These are phyloP conservation scores for Eristalis arbustorum DNA, from an alignment of 2,888 invertebrate species.

Conservation along the genomic window DNA sequence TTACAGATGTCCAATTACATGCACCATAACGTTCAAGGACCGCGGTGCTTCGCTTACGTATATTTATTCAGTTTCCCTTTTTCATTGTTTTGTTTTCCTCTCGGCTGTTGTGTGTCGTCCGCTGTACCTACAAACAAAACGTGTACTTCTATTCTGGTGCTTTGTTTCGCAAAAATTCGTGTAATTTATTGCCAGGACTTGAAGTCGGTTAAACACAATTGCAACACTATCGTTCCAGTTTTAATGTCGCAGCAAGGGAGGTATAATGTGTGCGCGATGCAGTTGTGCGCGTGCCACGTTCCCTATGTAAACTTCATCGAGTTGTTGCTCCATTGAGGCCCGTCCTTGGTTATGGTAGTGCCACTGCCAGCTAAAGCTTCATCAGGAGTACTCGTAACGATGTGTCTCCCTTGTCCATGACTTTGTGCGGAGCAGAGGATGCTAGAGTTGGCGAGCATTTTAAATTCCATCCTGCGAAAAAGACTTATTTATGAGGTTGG, in stretches of 20 bases:
- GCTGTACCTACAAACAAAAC: slow-evolving; percentile 59
- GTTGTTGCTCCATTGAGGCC: slow-evolving; percentile 60
- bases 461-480: slow-evolving; percentile 65
- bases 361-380: slow-evolving; percentile 21
- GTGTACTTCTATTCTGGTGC: slow-evolving; percentile 56
- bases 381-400: slow-evolving; percentile 39
- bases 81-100: slow-evolving; percentile 7
- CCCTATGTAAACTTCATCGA: slow-evolving; percentile 52
- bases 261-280: slow-evolving; percentile 65
- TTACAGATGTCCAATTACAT: slow-evolving; percentile 70
- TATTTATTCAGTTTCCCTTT: slow-evolving; percentile 1
- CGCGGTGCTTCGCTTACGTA: slow-evolving; percentile 41
- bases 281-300: slow-evolving; percentile 67
- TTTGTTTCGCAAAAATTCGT: slow-evolving; percentile 60
- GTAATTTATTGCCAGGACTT: slow-evolving; percentile 70
- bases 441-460: slow-evolving; percentile 53
- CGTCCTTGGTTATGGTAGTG: slow-evolving; percentile 25
- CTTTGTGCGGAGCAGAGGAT: slow-evolving; percentile 14
- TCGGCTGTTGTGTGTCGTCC: slow-evolving; percentile 21
- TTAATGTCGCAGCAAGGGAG: slow-evolving; percentile 64
- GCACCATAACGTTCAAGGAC: slow-evolving; percentile 66
- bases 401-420: not conserved
- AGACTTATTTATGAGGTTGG: slow-evolving; percentile 68
- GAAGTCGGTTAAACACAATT: slow-evolving; percentile 70
- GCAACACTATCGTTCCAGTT: slow-evolving; percentile 68